Base-by-base conservation (phyloP, 2,797 vertebrate genomes). In the Poeciliopsis gracilis region DNA sequence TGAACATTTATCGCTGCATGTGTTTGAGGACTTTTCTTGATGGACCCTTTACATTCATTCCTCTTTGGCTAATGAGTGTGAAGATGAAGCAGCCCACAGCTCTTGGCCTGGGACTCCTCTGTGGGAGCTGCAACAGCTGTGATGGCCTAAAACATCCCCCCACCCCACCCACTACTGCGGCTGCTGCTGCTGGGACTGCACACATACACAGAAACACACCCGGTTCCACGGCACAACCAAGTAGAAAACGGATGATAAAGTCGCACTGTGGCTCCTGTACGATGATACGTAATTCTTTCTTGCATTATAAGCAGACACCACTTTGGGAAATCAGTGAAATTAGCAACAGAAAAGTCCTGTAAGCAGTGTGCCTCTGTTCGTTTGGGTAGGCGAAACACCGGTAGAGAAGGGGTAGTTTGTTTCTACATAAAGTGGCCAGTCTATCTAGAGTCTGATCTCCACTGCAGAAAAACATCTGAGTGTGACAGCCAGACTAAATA, bases 91-190 rank as follows among this genome's bases (percentile, higher is more conserved):
- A 80, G 80, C 77, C 77, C 61, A 5, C 84, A 76, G 80, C 70
- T 78, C 36, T 84, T 84, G 87, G 84, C 84, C 77, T 61, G 79
- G 87, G 90, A 89, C 0, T 9, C 77, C 78, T 88, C 85, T 84
- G 81, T 91, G 92, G 90, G 89, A 93, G 90, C 90, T 78, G 71
- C 70, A 88, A 84, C 92, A 93, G 89, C 90, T 95, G 93, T 82
- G 87, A 82, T 36, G 74, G 86, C 86, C 84, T 85, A 82, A 85
- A 87, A 83, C 85, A 86, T 85, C 86, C 41, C 89, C 30, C 59
- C 89, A 84, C 81, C 90, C 84, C 84, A 28, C n/a, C 61, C 33
- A 18, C 18, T 23, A 72, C 86, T 70, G 36, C 36, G 36, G 49
- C 77, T 74, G 33, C 77, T 74, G 33, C 77, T n/a, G 61, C 67